Percentiles rank a stretch among this genome's conserved stretches.
These are phyloP conservation scores for Sinocyclocheilus rhinocerous DNA, from an alignment of 2,113 vertebrate species.

Conservation along the genomic window DNA sequence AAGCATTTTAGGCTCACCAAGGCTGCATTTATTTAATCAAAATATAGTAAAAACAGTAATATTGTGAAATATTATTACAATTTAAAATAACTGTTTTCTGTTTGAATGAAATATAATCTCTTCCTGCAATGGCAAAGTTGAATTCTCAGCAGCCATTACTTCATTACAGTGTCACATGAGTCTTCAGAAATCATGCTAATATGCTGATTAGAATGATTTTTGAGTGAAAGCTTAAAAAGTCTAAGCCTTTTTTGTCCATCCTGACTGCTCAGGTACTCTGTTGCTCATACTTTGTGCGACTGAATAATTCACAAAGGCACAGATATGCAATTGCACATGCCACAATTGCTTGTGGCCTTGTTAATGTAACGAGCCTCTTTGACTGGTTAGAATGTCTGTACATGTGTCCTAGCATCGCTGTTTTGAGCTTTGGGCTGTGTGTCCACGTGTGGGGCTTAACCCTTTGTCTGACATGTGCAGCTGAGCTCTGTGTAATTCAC, in stretches of 20 bases:
- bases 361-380: conserved; percentile 34
- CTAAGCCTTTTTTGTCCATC: not conserved
- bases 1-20: too few species aligned
- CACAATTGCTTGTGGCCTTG: conserved; percentile 19
- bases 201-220: too few species aligned
- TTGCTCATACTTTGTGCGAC: not conserved
- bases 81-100: too few species aligned
- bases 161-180: too few species aligned
- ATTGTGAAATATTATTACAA: too few species aligned
- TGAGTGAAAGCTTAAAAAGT: not conserved
- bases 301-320: conserved; percentile 37
- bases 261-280: not conserved
- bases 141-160: too few species aligned
- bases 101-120: too few species aligned
- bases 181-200: too few species aligned
- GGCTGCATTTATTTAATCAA: too few species aligned
- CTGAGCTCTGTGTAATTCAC: not conserved
- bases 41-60: too few species aligned
- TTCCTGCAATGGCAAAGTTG: too few species aligned
- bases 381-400: not conserved
- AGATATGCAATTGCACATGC: conserved; percentile 3
- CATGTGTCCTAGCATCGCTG: conserved; percentile 9
- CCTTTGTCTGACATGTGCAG: conserved; percentile 15
- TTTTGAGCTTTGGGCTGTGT: conserved; percentile 29
- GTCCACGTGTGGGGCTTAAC: conserved; percentile 11